These are phyloP conservation scores for Ormyrus thymus DNA, from an alignment of 2,888 invertebrate genomes.

Conservation along the genomic window DNA sequence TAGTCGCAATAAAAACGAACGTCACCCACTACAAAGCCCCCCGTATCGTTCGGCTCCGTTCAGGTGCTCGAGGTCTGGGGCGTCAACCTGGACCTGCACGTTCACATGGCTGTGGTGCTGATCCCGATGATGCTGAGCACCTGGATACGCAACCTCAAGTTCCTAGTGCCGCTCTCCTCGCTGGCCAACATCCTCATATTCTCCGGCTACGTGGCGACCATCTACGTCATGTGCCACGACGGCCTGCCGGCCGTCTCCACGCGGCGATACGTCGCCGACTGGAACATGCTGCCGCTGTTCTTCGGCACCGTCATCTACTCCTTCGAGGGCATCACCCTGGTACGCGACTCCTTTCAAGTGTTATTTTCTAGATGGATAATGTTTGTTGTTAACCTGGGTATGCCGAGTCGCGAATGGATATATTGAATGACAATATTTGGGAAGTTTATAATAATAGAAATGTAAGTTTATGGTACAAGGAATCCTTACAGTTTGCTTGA, in stretches of 20 bases:
- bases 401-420: too few relatives aligned
- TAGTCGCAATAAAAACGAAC: too few relatives aligned
- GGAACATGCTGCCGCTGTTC: conserved; percentile 86
- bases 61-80: conserved; percentile 82
- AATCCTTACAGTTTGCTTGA: too few relatives aligned
- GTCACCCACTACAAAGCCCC: too few relatives aligned
- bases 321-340: conserved; percentile 96
- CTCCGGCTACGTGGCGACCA: conserved; percentile 84
- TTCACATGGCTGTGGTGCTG: conserved; percentile 85
- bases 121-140: conserved; percentile 84
- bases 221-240: conserved; percentile 85
- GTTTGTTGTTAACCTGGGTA: too few relatives aligned
- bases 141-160: conserved; percentile 86
- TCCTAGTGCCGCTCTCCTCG: conserved; percentile 86
- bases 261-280: conserved; percentile 80
- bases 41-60: too few relatives aligned
- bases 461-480: too few relatives aligned
- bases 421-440: too few relatives aligned
- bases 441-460: too few relatives aligned
- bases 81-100: conserved; percentile 79
- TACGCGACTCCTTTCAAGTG: conserved; percentile 73
- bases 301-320: conserved; percentile 98
- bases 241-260: conserved; percentile 82
- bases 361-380: background rate
- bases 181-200: conserved; percentile 87